Percentiles rank a stretch among this genome's conserved stretches.
Evolutionary conservation across 2,888 invertebrate species (phyloP).

Genomic region (Bembecia ichneumoniformis): DNA sequence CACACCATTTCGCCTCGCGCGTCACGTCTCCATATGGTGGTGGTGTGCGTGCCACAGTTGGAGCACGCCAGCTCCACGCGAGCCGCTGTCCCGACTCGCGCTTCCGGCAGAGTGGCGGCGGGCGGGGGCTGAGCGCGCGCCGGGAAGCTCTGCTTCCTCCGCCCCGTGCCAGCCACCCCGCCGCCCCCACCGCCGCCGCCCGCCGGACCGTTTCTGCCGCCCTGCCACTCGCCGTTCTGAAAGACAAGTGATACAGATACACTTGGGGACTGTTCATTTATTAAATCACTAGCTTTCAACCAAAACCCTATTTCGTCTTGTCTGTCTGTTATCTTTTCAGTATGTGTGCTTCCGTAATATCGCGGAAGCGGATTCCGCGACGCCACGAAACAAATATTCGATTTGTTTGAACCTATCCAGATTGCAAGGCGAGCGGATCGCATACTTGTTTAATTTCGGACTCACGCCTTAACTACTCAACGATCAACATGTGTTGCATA

Average conservation of each 20-base stretch:
- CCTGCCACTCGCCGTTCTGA: conserved; percentile 59
- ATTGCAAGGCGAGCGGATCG: no score
- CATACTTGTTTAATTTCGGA: no score
- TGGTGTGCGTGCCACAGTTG: conserved; percentile 97
- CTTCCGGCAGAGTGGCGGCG: conserved; percentile 1
- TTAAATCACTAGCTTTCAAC: no score
- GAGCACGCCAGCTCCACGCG: conserved; percentile 92
- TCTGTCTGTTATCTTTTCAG: no score
- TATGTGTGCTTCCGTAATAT: no score
- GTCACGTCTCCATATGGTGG: conserved; percentile 97
- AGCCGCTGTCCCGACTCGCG: conserved; percentile 30
- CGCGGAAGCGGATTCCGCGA: no score
- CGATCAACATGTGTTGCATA: no score
- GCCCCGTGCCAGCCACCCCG: conserved; percentile 74
- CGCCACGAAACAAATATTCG: no score
- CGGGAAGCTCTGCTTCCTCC: conserved; percentile 87
- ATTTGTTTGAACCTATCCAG: no score
- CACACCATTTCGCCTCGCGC: conserved; percentile 98
- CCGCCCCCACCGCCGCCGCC: conserved; percentile 39
- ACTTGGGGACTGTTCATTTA: no score
- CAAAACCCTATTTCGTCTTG: no score
- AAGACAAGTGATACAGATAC: not conserved
- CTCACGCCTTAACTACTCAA: no score
- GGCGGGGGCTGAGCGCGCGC: conserved; percentile 73
- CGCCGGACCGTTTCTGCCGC: conserved; percentile 10